phyloP scores from a whole-genome alignment of 2,888 invertebrate genomes.

The Slavum lentiscoides region DNA sequence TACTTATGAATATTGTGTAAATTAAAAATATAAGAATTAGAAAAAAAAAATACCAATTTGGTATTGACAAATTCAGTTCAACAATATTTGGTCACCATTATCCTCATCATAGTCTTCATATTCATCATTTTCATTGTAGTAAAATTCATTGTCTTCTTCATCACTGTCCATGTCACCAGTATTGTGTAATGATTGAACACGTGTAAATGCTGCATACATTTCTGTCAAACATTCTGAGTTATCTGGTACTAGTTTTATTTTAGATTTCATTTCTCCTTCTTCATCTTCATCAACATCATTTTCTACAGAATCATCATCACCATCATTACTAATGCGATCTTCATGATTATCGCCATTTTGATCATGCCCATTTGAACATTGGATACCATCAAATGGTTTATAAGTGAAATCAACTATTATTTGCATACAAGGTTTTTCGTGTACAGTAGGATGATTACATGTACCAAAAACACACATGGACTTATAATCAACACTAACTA shows the following conservation, averaged over 20 bases:
- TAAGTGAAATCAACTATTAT: slow-evolving; percentile 37
- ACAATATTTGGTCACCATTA: slow-evolving; percentile 17
- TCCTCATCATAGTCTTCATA: slow-evolving; percentile 44
- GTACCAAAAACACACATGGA: slow-evolving; percentile 47
- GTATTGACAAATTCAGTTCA: background rate
- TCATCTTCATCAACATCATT: slow-evolving; percentile 29
- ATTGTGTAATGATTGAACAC: slow-evolving; percentile 33
- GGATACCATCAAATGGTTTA: slow-evolving; percentile 10
- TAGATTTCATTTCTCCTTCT: slow-evolving; percentile 40
- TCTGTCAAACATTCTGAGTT: slow-evolving; percentile 21
- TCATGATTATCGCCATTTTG: slow-evolving; percentile 24
- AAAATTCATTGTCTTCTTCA: slow-evolving; percentile 32
- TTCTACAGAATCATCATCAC: background rate
- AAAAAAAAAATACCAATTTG: background rate
- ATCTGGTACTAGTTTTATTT: slow-evolving; percentile 46
- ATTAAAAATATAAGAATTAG: background rate
- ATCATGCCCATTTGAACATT: background rate
- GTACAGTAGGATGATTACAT: slow-evolving; percentile 44
- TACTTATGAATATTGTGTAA: no score
- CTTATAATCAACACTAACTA: slow-evolving; percentile 39
- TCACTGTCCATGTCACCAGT: slow-evolving; percentile 24
- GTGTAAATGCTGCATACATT: slow-evolving; percentile 41
- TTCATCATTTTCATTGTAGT: slow-evolving; percentile 42
- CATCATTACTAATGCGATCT: background rate
- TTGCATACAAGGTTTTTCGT: slow-evolving; percentile 44